Evolutionary conservation across 2,797 vertebrate species (phyloP).

Genomic region (Tenualosa ilisha): DNA sequence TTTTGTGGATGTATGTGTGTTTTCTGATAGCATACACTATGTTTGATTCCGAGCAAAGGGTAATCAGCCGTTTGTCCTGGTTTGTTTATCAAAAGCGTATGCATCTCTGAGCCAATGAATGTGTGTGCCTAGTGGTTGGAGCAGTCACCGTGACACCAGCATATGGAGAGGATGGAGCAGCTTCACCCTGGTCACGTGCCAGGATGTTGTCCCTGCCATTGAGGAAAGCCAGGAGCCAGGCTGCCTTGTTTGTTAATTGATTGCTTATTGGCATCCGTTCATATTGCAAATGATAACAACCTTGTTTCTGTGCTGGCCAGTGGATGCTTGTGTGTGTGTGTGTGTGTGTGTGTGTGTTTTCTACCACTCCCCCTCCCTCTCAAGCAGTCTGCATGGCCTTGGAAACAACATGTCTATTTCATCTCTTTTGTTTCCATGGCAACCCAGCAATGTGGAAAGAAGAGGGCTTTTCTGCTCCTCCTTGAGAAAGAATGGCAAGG

Average conservation of each 20-base stretch:
- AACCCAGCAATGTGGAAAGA: slow-evolving; percentile 64
- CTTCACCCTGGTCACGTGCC: not conserved
- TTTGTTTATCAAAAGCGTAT: not conserved
- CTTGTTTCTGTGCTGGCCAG: not conserved
- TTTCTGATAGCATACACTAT: not conserved
- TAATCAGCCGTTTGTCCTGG: not conserved
- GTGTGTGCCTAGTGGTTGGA: not conserved
- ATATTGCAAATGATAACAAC: not conserved
- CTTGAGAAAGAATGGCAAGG: slow-evolving; percentile 58
- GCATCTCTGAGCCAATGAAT: too few species aligned
- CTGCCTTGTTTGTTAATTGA: not conserved
- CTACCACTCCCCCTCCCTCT: not conserved
- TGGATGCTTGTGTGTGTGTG: not conserved
- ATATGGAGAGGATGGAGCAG: not conserved
- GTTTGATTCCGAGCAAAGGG: not conserved
- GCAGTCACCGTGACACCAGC: not conserved
- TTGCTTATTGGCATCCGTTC: not conserved
- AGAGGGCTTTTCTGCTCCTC: slow-evolving; percentile 61
- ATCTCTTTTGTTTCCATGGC: slow-evolving; percentile 74
- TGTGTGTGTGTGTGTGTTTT: not conserved
- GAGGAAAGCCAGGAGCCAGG: not conserved
- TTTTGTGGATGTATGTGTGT: not conserved
- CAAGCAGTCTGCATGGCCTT: slow-evolving; percentile 57
- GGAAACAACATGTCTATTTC: slow-evolving; percentile 67
- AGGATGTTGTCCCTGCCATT: not conserved